Conservation (phyloP, 2,113 vertebrate genomes). For the Cyprinodon variegatus region DNA sequence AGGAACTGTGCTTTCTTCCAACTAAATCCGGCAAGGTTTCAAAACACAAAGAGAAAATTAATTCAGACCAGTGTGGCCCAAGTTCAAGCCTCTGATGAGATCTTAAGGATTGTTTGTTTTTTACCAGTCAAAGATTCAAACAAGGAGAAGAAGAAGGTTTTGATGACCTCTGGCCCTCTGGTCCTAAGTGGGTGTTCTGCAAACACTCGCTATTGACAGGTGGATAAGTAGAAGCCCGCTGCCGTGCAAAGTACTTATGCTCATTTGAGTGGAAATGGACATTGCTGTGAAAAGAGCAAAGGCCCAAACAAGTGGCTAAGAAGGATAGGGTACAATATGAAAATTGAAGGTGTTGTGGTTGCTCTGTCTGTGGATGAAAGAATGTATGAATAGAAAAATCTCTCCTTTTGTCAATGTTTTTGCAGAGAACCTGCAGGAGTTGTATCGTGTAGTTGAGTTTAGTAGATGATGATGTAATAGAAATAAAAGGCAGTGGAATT, state of each 20-base stretch:
- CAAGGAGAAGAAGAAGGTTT: conserved; percentile 69
- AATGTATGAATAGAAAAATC: conserved; percentile 7
- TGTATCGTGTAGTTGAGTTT: not conserved
- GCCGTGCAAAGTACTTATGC: conserved; percentile 43
- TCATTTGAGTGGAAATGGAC: conserved; percentile 72
- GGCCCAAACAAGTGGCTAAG: conserved; percentile 42
- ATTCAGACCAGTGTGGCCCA: conserved; percentile 59
- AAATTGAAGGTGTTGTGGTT: conserved; percentile 21
- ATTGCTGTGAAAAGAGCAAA: conserved; percentile 54
- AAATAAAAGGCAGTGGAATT: not conserved
- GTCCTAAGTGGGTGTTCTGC: conserved; percentile 76
- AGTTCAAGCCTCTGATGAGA: conserved; percentile 75
- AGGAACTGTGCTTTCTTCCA: not conserved
- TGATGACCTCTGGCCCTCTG: conserved; percentile 74
- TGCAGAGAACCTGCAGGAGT: not conserved
- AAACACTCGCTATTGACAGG: conserved; percentile 72
- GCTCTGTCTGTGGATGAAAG: not conserved
- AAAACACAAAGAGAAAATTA: conserved; percentile 49
- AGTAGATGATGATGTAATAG: not conserved
- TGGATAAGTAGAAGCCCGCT: conserved; percentile 65
- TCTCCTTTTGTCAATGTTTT: not conserved
- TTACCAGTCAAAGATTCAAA: conserved; percentile 72
- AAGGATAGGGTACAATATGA: conserved; percentile 44
- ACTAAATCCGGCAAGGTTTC: conserved; percentile 42
- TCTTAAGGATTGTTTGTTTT: conserved; percentile 77